Evolutionary conservation across 2,113 vertebrate species (phyloP).

Genomic region (Terrapene triunguis): DNA sequence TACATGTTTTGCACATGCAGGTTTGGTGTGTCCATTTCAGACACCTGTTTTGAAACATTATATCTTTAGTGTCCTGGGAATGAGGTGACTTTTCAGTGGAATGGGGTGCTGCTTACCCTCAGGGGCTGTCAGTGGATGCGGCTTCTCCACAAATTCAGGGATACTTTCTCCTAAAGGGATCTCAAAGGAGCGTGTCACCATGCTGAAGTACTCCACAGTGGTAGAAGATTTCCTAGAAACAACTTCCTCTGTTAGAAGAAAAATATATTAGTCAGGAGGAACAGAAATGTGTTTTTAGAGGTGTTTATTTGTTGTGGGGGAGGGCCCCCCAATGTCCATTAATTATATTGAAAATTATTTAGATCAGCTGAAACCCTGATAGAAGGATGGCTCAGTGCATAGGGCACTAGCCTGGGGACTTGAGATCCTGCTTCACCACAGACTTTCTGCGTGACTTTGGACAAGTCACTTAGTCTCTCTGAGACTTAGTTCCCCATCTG

Average conservation of each 20-base stretch:
- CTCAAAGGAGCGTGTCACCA: slow-evolving; percentile 67
- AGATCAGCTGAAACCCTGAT: neutral
- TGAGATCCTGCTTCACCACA: neutral
- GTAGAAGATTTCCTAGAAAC: slow-evolving; percentile 68
- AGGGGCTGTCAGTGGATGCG: slow-evolving; percentile 42
- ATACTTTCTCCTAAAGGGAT: slow-evolving; percentile 73
- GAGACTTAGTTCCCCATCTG: neutral
- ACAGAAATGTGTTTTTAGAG: neutral
- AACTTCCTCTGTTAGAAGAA: slow-evolving; percentile 34
- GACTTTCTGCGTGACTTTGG: neutral
- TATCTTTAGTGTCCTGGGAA: neutral
- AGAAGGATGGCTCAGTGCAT: neutral
- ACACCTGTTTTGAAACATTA: neutral
- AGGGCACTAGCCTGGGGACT: neutral
- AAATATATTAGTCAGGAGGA: neutral
- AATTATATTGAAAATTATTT: neutral
- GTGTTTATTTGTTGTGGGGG: neutral
- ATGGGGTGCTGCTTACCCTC: slow-evolving; percentile 55
- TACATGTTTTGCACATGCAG: neutral
- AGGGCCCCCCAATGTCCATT: neutral
- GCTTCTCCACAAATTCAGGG: slow-evolving; percentile 81
- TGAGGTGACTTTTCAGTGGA: neutral
- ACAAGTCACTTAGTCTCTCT: neutral
- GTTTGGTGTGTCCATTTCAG: neutral
- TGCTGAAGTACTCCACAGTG: slow-evolving; percentile 71